Percentiles rank a stretch among this genome's conserved stretches.
Conservation (phyloP, 2,113 vertebrate genomes). For the Poecile atricapillus region DNA sequence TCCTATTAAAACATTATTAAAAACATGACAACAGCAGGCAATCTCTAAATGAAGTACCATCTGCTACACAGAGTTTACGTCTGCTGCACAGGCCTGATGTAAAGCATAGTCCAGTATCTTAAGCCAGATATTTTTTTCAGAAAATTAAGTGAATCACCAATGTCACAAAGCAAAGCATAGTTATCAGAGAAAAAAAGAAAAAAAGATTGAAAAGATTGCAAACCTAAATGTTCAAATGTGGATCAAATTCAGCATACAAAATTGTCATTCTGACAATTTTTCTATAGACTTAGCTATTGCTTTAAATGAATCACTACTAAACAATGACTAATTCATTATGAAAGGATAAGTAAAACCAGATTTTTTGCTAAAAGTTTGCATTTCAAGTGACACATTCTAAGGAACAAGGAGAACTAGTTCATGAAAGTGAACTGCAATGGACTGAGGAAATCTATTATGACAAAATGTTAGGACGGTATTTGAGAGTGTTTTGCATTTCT, state of each 20-base stretch:
- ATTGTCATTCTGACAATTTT: neutral
- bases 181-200: neutral
- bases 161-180: neutral
- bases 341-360: neutral
- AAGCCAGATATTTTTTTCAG: neutral
- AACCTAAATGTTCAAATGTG: neutral
- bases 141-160: neutral
- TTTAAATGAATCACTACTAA: neutral
- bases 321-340: neutral
- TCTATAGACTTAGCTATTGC: neutral
- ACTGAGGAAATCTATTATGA: neutral
- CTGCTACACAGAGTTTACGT: neutral
- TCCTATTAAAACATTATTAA: neutral
- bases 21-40: neutral
- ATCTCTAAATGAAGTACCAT: neutral
- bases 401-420: neutral
- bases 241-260: neutral
- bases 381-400: neutral
- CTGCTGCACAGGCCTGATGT: neutral
- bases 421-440: neutral
- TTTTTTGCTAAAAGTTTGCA: neutral
- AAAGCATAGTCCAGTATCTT: neutral
- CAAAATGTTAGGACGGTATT: neutral
- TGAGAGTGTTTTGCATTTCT: neutral
- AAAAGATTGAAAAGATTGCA: neutral